Conservation (phyloP, 2,797 vertebrate species). For the Pempheris klunzingeri region DNA sequence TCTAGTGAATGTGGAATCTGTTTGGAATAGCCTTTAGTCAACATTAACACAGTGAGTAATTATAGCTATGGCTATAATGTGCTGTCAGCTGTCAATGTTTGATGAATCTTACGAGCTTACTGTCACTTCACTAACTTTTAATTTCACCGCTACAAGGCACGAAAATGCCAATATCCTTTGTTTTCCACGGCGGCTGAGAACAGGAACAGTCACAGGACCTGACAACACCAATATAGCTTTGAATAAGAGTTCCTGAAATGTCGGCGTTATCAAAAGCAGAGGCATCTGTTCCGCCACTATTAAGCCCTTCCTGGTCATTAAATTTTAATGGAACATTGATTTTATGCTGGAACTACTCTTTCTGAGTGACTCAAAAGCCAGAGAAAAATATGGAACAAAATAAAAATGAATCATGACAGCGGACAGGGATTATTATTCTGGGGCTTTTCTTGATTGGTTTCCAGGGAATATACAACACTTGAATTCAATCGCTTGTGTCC, state of each 20-base stretch:
- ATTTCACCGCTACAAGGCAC: conserved; percentile 51
- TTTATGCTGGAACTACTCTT: conserved; percentile 86
- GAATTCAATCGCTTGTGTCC: conserved; percentile 84
- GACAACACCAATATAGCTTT: conserved; percentile 64
- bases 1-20: conserved; percentile 51
- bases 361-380: conserved; percentile 82
- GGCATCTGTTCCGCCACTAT: conserved; percentile 87
- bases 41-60: conserved; percentile 68
- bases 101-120: conserved; percentile 65
- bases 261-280: conserved; percentile 76
- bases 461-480: conserved; percentile 85
- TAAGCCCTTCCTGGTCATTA: conserved; percentile 88
- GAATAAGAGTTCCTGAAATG: conserved; percentile 75
- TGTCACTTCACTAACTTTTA: conserved; percentile 66
- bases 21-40: conserved; percentile 52
- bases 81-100: conserved; percentile 73
- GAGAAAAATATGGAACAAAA: conserved; percentile 84
- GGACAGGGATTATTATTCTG: conserved; percentile 84
- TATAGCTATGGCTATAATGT: conserved; percentile 55
- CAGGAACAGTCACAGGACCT: conserved; percentile 48
- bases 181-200: conserved; percentile 36
- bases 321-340: conserved; percentile 91
- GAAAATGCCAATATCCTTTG: conserved; percentile 48
- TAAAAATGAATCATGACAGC: conserved; percentile 86
- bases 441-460: conserved; percentile 85